phyloP scores from a whole-genome alignment of 2,113 vertebrate genomes.

The Bujurquina vittata region DNA sequence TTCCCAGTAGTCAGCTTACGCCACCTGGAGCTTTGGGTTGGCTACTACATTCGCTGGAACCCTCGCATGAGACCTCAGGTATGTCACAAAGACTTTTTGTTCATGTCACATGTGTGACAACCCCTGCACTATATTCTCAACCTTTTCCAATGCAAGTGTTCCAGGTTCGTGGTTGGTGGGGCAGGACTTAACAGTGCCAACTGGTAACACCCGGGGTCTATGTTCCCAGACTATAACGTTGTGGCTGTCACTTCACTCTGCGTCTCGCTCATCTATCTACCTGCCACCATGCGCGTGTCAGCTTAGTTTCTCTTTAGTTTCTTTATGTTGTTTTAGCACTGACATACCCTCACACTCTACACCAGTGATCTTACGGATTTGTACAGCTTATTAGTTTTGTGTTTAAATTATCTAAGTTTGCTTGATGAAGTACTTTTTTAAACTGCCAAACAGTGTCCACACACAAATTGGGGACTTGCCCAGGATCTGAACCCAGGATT shows the following conservation, averaged over 20 bases:
- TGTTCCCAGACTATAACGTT: not conserved
- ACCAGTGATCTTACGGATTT: not conserved
- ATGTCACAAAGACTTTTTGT: not conserved
- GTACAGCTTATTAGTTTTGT: not conserved
- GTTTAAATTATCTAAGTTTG: not conserved
- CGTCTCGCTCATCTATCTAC: not conserved
- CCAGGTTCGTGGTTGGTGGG: too few species aligned
- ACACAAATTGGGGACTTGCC: not conserved
- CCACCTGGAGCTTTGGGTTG: constrained; percentile 97
- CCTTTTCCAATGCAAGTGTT: not conserved
- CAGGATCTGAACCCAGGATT: not conserved
- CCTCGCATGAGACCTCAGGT: constrained; percentile 96
- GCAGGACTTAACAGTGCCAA: not conserved
- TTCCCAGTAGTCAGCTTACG: constrained; percentile 95
- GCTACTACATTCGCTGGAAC: constrained; percentile 98
- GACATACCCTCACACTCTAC: not conserved
- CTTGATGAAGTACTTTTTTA: too few species aligned
- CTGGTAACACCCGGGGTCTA: not conserved
- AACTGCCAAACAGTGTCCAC: too few species aligned
- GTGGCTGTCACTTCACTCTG: not conserved
- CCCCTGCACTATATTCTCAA: not conserved
- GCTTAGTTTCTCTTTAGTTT: not conserved
- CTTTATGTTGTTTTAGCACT: not conserved
- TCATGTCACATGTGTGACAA: not conserved
- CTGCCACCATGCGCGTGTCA: not conserved